phyloP scores from a whole-genome alignment of 2,888 invertebrate genomes.

The Diaperis boleti region DNA sequence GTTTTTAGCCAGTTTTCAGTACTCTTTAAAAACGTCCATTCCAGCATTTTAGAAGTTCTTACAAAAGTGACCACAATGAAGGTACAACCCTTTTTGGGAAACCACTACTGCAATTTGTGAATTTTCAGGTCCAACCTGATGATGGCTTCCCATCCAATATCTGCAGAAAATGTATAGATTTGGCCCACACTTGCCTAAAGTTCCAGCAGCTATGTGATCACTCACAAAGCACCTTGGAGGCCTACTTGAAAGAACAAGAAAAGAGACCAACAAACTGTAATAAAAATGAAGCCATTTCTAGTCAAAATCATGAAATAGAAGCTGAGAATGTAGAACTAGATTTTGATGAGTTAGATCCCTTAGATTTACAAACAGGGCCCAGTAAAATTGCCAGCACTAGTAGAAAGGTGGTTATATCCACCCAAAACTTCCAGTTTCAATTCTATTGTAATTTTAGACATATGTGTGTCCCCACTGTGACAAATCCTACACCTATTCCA shows the following conservation, averaged over 20 bases:
- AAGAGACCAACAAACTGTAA: too few species aligned
- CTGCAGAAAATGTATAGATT: conserved; percentile 53
- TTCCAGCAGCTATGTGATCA: conserved; percentile 55
- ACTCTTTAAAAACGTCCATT: too few species aligned
- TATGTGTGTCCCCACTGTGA: conserved; percentile 49
- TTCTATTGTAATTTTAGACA: not conserved
- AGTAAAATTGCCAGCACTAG: not conserved
- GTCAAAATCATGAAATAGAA: conserved; percentile 20
- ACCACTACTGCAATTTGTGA: not conserved
- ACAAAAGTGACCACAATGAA: conserved; percentile 48
- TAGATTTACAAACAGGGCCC: not conserved
- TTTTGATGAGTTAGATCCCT: not conserved
- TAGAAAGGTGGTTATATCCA: not conserved
- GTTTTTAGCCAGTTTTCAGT: conserved; percentile 53
- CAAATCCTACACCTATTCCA: conserved; percentile 49
- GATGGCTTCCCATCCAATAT: conserved; percentile 54
- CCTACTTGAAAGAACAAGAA: conserved; percentile 49
- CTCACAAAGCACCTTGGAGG: conserved; percentile 52
- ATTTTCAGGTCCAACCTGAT: conserved; percentile 50
- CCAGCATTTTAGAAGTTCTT: conserved; percentile 53
- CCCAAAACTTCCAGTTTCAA: not conserved
- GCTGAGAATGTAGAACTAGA: not conserved
- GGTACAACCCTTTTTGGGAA: conserved; percentile 1
- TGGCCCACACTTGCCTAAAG: conserved; percentile 51
- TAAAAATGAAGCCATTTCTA: too few species aligned